phyloP scores from a whole-genome alignment of 2,797 vertebrate species.

The Crax fasciolata region DNA sequence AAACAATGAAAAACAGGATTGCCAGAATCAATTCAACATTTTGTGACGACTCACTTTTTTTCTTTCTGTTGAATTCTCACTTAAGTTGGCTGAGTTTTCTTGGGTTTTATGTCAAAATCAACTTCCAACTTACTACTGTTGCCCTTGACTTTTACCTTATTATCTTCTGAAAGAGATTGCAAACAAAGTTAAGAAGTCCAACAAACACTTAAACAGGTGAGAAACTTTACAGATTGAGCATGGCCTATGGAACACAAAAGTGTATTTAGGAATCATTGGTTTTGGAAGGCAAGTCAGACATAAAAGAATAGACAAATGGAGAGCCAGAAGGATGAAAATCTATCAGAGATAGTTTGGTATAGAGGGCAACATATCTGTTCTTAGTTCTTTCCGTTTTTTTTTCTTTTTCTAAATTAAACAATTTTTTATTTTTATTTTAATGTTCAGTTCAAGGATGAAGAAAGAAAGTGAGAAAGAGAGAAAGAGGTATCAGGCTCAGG shows the following conservation, averaged over 20 bases:
- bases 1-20: not conserved
- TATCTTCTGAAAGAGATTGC: not conserved
- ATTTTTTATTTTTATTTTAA: not conserved
- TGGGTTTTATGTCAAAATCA: not conserved
- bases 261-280: not conserved
- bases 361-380: rapidly evolving
- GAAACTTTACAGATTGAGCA: not conserved
- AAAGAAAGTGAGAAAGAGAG: not conserved
- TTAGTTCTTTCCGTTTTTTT: not conserved
- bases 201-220: not conserved
- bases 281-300: not conserved
- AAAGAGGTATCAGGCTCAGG: not conserved
- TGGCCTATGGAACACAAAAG: not conserved
- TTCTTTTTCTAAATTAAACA: no score
- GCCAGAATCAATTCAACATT: not conserved
- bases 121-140: not conserved
- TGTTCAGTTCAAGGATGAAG: not conserved
- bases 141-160: not conserved
- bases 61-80: not conserved
- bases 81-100: not conserved
- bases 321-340: not conserved
- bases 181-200: not conserved
- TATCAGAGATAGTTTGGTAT: not conserved
- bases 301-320: not conserved
- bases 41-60: not conserved